phyloP scores from a whole-genome alignment of 2,113 vertebrate genomes.

The Cettia cetti region DNA sequence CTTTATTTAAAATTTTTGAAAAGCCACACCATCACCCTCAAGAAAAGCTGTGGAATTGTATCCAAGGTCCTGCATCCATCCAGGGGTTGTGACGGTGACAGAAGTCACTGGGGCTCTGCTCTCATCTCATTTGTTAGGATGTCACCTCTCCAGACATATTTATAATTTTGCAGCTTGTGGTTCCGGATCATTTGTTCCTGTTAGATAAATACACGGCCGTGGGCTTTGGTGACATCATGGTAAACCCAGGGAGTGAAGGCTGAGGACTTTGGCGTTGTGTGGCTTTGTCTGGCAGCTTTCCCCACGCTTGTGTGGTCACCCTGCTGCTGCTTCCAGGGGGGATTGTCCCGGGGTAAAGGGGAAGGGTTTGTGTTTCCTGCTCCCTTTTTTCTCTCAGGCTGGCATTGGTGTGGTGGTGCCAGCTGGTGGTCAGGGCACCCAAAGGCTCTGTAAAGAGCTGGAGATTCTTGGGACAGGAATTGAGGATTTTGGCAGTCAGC shows the following conservation, averaged over 20 bases:
- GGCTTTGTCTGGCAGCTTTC: not conserved
- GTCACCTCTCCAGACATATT: slow-evolving; percentile 35
- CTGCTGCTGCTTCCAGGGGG: not conserved
- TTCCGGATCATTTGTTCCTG: slow-evolving; percentile 10
- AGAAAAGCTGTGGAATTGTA: not conserved
- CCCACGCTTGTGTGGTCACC: not conserved
- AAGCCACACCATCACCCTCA: not conserved
- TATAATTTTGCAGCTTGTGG: not conserved
- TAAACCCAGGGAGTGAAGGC: slow-evolving; percentile 7
- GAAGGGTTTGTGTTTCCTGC: not conserved
- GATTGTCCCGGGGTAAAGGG: not conserved
- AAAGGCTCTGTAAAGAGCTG: not conserved
- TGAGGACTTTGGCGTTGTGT: slow-evolving; percentile 33
- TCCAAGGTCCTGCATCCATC: not conserved
- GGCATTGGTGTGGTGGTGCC: not conserved
- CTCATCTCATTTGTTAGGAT: slow-evolving; percentile 23
- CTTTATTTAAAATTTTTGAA: not conserved
- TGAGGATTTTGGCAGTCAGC: not conserved
- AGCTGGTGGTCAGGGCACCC: not conserved
- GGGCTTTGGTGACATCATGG: not conserved
- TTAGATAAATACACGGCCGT: slow-evolving; percentile 1
- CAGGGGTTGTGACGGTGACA: not conserved
- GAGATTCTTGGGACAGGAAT: not conserved
- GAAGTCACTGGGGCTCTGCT: not conserved
- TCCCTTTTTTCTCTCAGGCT: rapidly evolving